Conservation (phyloP, 2,797 vertebrate genomes). For the Rhyacichthys aspro region DNA sequence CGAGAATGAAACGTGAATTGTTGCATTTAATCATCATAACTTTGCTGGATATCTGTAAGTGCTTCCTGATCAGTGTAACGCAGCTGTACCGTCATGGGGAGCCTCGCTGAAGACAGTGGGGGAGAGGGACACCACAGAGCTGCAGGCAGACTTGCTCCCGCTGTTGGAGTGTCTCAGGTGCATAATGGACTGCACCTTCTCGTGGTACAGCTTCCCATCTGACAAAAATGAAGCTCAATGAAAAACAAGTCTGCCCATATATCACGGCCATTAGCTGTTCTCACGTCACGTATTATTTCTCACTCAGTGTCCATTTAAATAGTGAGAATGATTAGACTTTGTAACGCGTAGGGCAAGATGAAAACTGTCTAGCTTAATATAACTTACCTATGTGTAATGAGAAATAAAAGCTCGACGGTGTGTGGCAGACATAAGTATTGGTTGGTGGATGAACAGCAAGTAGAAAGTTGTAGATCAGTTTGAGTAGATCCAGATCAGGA, state of each 20-base stretch:
- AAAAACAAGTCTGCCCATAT: background rate
- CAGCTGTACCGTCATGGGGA: conserved; percentile 80
- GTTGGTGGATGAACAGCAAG: conserved; percentile 96
- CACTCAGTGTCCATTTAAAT: background rate
- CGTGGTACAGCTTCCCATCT: conserved; percentile 97
- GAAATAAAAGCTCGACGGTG: conserved; percentile 97
- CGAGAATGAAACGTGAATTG: no score
- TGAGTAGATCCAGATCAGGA: conserved; percentile 92
- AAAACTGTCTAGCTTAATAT: no score
- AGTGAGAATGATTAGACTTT: conserved; percentile 2
- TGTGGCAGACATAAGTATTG: conserved; percentile 98
- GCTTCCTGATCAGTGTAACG: conserved; percentile 1
- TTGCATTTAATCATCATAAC: no score
- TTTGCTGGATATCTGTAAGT: no score
- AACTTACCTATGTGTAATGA: conserved; percentile 90
- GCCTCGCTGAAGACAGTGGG: conserved; percentile 84
- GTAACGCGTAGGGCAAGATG: no score
- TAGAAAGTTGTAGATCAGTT: conserved; percentile 93
- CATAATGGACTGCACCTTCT: conserved; percentile 95
- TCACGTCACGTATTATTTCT: conserved; percentile 3
- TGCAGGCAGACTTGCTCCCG: conserved; percentile 83
- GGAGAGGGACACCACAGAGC: conserved; percentile 84
- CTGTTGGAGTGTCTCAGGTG: conserved; percentile 88
- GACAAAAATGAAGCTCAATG: conserved; percentile 29
- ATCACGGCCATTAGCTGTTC: conserved; percentile 9